Conservation (phyloP, 2,113 vertebrate genomes). For the Microtus montanus region DNA sequence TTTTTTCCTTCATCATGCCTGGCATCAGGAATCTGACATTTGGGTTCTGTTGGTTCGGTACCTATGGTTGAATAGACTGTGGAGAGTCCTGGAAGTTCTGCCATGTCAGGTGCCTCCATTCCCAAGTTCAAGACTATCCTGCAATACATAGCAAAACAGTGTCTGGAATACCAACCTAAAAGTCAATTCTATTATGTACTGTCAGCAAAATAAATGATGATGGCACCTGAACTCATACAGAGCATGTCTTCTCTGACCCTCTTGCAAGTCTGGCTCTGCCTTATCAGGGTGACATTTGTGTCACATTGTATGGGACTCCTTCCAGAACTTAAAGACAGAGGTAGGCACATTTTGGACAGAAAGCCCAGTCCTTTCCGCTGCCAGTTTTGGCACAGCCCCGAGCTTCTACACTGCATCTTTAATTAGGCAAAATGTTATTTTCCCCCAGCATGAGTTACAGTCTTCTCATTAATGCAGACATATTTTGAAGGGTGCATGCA, state of each 20-base stretch:
- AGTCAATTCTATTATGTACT: background rate
- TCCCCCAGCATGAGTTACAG: background rate
- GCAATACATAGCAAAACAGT: background rate
- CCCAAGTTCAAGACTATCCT: background rate
- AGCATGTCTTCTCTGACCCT: too few relatives aligned
- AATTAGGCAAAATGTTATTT: constrained; percentile 20
- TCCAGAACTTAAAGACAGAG: background rate
- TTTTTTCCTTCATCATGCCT: background rate
- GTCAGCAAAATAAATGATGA: background rate
- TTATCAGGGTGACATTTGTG: background rate
- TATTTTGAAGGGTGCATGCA: background rate
- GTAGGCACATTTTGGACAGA: background rate
- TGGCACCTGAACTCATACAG: background rate
- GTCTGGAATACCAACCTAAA: background rate
- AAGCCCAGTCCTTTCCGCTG: background rate
- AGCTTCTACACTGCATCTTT: background rate
- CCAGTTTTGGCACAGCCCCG: background rate
- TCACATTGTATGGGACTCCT: too few relatives aligned
- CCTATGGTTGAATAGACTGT: background rate
- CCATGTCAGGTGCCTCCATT: background rate
- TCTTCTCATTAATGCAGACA: constrained; percentile 17
- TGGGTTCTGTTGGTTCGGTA: background rate
- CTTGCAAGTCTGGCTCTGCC: background rate
- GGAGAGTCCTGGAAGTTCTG: background rate
- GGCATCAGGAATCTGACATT: background rate